phyloP scores from a whole-genome alignment of 1,140 invertebrate species.

The Odontomachus brunneus region DNA sequence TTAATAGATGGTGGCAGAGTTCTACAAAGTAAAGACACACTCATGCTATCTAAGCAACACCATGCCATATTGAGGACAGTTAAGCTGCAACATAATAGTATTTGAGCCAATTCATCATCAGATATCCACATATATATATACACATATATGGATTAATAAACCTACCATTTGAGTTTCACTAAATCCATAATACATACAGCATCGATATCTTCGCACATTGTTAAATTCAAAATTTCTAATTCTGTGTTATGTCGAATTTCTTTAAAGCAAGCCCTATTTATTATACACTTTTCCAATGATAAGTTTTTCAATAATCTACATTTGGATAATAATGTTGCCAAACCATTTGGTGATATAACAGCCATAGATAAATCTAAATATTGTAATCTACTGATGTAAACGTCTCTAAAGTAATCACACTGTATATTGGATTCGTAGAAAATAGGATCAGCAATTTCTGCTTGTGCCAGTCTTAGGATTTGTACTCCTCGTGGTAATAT shows the following conservation, averaged over 20 bases:
- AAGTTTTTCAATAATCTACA: slow-evolving; percentile 92
- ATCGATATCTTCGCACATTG: slow-evolving; percentile 89
- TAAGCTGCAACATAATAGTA: slow-evolving; percentile 85
- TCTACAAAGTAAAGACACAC: slow-evolving; percentile 88
- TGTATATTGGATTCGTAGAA: slow-evolving; percentile 79
- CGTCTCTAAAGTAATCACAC: slow-evolving; percentile 75
- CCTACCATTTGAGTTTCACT: slow-evolving; percentile 88
- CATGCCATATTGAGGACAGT: slow-evolving; percentile 93
- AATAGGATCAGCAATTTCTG: slow-evolving; percentile 87
- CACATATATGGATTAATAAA: neutral
- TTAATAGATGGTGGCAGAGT: slow-evolving; percentile 88
- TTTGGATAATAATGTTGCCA: slow-evolving; percentile 88
- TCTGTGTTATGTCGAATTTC: slow-evolving; percentile 89
- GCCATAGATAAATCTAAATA: slow-evolving; percentile 95
- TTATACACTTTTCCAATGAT: slow-evolving; percentile 91
- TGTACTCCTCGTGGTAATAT: slow-evolving; percentile 90
- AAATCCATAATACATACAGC: slow-evolving; percentile 87
- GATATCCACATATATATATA: neutral
- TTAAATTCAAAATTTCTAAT: slow-evolving; percentile 91
- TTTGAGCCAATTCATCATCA: neutral
- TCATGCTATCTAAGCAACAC: slow-evolving; percentile 89
- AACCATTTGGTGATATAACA: slow-evolving; percentile 86
- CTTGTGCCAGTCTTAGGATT: slow-evolving; percentile 91
- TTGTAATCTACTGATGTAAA: slow-evolving; percentile 87
- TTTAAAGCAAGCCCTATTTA: slow-evolving; percentile 88